These are phyloP conservation scores for Aegotheles bennettii DNA, from an alignment of 2,113 vertebrate species.

Conservation along the genomic window DNA sequence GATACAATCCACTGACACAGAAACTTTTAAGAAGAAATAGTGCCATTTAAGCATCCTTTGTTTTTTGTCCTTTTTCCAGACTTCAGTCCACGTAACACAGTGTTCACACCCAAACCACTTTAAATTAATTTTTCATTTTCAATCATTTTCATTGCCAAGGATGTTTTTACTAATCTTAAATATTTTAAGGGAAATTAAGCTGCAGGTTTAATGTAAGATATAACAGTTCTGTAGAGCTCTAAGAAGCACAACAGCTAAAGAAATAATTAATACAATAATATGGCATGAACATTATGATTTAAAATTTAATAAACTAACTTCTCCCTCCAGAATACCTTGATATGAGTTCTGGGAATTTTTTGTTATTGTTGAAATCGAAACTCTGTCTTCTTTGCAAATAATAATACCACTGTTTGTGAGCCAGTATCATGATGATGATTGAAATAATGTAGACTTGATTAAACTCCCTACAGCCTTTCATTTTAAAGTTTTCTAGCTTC, in stretches of 20 bases:
- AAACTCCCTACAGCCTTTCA: neutral
- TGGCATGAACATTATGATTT: slow-evolving; percentile 23
- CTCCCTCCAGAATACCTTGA: neutral
- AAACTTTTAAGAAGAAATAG: neutral
- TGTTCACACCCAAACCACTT: neutral
- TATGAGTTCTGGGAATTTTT: neutral
- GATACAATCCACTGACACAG: accelerated
- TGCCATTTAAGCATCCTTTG: neutral
- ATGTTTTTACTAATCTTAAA: slow-evolving; percentile 40
- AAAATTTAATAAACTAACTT: slow-evolving; percentile 40
- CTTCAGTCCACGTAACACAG: neutral
- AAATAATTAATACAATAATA: slow-evolving; percentile 38
- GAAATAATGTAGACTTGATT: neutral
- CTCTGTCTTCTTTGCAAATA: neutral
- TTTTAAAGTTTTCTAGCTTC: neutral
- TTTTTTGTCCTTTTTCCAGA: neutral
- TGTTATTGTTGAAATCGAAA: neutral
- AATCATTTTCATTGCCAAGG: slow-evolving; percentile 3
- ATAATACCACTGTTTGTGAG: neutral
- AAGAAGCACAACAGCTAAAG: neutral
- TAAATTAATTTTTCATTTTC: slow-evolving; percentile 44
- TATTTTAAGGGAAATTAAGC: slow-evolving; percentile 54
- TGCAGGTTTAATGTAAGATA: slow-evolving; percentile 17
- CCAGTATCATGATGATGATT: neutral
- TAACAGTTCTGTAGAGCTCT: neutral